Percentiles rank a stretch among this genome's conserved stretches.
Conservation (phyloP, 2,113 vertebrate species). For the Chionodraco myersi region DNA sequence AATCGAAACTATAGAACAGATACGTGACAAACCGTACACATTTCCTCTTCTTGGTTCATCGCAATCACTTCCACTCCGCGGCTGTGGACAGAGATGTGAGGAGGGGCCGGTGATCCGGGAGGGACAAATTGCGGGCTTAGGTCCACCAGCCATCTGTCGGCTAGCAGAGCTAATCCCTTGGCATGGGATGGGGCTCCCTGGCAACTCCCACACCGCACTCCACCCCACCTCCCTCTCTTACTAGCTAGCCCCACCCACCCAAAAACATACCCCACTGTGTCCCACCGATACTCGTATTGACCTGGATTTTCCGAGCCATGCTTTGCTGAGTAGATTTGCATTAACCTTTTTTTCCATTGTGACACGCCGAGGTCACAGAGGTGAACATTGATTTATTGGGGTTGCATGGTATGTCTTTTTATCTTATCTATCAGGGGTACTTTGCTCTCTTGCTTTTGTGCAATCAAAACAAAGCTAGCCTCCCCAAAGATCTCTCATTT, state of each 20-base stretch:
- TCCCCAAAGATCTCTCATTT: conserved; percentile 15
- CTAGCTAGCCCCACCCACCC: conserved; percentile 25
- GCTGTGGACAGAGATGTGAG: conserved; percentile 27
- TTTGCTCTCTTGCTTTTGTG: conserved; percentile 21
- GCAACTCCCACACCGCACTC: conserved; percentile 23
- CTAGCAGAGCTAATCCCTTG: conserved; percentile 74
- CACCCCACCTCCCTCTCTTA: conserved; percentile 2
- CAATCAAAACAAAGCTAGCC: conserved; percentile 37
- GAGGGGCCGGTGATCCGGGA: conserved; percentile 59
- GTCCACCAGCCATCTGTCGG: conserved; percentile 76
- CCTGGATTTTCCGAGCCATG: conserved; percentile 52
- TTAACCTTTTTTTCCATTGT: conserved; percentile 63
- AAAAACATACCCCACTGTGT: conserved; percentile 33
- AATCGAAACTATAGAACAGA: background rate
- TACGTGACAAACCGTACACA: too few relatives aligned
- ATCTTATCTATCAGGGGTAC: background rate
- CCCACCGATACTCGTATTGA: conserved; percentile 64
- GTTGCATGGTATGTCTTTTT: background rate
- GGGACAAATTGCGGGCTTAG: conserved; percentile 74
- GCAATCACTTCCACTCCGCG: conserved; percentile 34
- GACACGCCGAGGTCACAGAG: conserved; percentile 40
- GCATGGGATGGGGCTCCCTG: conserved; percentile 56
- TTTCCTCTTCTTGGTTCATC: background rate
- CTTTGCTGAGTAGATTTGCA: conserved; percentile 51
- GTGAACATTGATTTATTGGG: conserved; percentile 42